These are phyloP conservation scores for Augiades crinisus DNA, from an alignment of 2,888 invertebrate species.

Conservation along the genomic window DNA sequence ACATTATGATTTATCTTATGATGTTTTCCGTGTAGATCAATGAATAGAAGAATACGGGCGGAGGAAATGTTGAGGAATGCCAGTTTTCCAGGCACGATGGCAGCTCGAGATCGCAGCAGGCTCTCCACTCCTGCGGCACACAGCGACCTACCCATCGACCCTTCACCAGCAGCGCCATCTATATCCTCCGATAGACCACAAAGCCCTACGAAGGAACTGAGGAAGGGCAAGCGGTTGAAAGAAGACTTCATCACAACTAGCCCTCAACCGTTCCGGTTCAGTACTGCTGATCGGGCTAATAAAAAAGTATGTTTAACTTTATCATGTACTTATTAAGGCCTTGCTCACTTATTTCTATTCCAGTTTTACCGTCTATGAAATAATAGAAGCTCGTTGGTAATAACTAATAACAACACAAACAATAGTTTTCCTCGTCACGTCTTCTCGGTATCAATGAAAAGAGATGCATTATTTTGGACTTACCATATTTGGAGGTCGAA, in stretches of 20 bases:
- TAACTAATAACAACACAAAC: no score
- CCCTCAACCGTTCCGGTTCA: slow-evolving; percentile 76
- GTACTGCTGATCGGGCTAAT: slow-evolving; percentile 71
- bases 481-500: no score
- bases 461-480: no score
- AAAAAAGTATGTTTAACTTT: slow-evolving; percentile 53
- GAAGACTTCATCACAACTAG: slow-evolving; percentile 78
- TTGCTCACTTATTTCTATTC: no score
- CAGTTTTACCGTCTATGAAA: no score
- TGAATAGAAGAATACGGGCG: slow-evolving; percentile 85
- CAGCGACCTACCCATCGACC: slow-evolving; percentile 70
- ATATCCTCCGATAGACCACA: slow-evolving; percentile 52
- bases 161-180: slow-evolving; percentile 62
- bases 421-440: no score
- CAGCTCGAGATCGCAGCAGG: slow-evolving; percentile 80
- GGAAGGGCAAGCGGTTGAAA: slow-evolving; percentile 53
- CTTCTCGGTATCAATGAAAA: no score
- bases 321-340: background rate
- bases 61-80: slow-evolving; percentile 85
- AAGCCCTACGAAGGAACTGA: slow-evolving; percentile 58
- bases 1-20: background rate
- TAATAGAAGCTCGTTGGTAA: no score
- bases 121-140: slow-evolving; percentile 72
- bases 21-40: slow-evolving; percentile 57
- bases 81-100: slow-evolving; percentile 86